Evolutionary conservation across 2,797 vertebrate genomes (phyloP).

Genomic region (Ceyx erithaca): DNA sequence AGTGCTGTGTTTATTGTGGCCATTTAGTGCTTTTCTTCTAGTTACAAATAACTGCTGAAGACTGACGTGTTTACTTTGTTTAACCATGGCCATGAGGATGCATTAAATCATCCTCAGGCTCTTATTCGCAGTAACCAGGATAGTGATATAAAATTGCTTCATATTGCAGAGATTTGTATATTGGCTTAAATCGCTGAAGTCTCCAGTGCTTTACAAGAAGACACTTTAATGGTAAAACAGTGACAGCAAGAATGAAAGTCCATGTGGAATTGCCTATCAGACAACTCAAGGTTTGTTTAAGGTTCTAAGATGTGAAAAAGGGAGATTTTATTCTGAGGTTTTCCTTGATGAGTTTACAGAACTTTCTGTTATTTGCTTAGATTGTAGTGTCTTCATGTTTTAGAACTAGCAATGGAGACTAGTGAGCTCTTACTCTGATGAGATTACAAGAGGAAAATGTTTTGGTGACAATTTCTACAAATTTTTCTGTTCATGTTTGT

Average conservation of each 20-base stretch:
- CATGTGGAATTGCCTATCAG: slow-evolving; percentile 1
- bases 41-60: slow-evolving; percentile 64
- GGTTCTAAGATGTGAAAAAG: not conserved
- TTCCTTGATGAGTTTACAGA: slow-evolving; percentile 13
- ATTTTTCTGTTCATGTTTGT: not conserved
- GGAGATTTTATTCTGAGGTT: not conserved
- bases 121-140: slow-evolving; percentile 59
- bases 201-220: slow-evolving; percentile 39
- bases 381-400: not conserved
- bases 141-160: slow-evolving; percentile 61
- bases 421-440: not conserved
- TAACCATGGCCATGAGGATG: slow-evolving; percentile 55
- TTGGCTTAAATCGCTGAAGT: slow-evolving; percentile 40
- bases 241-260: slow-evolving; percentile 3
- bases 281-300: slow-evolving; percentile 25
- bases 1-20: not conserved
- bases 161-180: slow-evolving; percentile 46
- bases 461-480: not conserved
- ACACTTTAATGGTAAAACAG: slow-evolving; percentile 17
- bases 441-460: not conserved
- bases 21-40: slow-evolving; percentile 26
- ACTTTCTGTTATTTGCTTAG: not conserved
- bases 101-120: slow-evolving; percentile 67
- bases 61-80: slow-evolving; percentile 74
- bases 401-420: not conserved